Base-by-base conservation (phyloP, 2,797 vertebrate genomes). In the Labeo calbasu region DNA sequence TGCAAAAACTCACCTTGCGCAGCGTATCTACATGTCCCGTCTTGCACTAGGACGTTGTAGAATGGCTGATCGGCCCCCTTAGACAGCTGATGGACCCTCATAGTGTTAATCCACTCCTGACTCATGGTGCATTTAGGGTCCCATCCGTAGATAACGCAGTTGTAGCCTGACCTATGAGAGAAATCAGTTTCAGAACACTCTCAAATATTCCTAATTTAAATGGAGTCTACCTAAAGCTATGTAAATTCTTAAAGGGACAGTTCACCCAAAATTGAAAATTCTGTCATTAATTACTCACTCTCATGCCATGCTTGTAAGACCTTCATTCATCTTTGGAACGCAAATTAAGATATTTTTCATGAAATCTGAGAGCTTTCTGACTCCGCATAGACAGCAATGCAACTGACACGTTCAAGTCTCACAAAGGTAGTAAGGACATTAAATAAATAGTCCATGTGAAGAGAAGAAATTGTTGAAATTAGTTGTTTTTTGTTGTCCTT, bases 101-200 rank as follows among this genome's bases (percentile, higher is more conserved):
- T 98, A 17, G 97, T 99, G 53, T 96, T 95, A 91, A 99, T 98
- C 98, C 98, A 99, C 83, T 99, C 97, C 5, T 97, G 96, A 5
- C 97, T 98, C 98, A 99, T 99, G 92, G 97, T 98, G 93, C 98
- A 99, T 89, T 97, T 96, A 0, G 97, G 97, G 84, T 99, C 98
- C 98, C 98, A 99, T 79, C 98, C 98, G 0, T 99, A 99, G 86
- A 99, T 96, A 57, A 99, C 97, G 10, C 98, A 99, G 93, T 97
- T 98, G 84, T 99, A 99, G 83, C 96, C 97, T 0, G 98, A 99
- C 87, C 98, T 89, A 71, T 8, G 23, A 66, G 46, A 57, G 9
- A 46, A 23, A 77, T 73, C 53, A 21, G 13, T 19, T 65, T 76
- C 21, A 59, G 36, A 59, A 14, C 23, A 43, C 32, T 11, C 1